Evolutionary conservation across 2,888 invertebrate genomes (phyloP), one percentile per base, ranked within the genome.

Genomic region (Atethmia centrago): DNA sequence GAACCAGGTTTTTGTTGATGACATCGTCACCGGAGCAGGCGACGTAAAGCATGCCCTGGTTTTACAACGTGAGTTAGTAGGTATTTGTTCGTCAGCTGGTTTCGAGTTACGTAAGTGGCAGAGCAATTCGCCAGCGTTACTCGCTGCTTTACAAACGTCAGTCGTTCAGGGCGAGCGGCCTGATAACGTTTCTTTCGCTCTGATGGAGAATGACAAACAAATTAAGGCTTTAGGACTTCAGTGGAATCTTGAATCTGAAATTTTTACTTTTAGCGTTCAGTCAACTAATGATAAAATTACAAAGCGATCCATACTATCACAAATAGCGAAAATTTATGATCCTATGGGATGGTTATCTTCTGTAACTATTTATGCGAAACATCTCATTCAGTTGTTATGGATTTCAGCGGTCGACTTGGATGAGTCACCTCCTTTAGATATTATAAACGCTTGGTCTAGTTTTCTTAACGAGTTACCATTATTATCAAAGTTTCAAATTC

Each of bases 401-500:
- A 51, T 51, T 0, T n/a, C 51, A 51, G 51, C 9, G 51, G n/a
- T n/a, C 10, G 51, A 51, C 51, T 51, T 9, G n/a, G 51, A 51
- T n/a, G 51, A 51, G n/a, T n/a, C 51, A 51, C 51, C 51, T 51
- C 51, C 51, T n/a, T n/a, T n/a, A 21, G 51, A n/a, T n/a, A n/a
- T n/a, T n/a, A n/a, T n/a, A n/a, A n/a, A n/a, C n/a, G n/a, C n/a
- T n/a, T n/a, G n/a, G n/a, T 51, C n/a, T 51, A 51, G 10, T n/a
- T 51, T 51, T 51, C 51, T 51, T 9, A 51, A 51, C 9, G 51
- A 51, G 51, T 51, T 51, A n/a, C 51, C n/a, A n/a, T n/a, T 51
- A 51, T n/a, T 51, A 51, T n/a, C n/a, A 51, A 51, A 51, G 8
- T 51, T n/a, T 10, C 31, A 3, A 31, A 31, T 31, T 31, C 31